Percentiles rank a stretch among this genome's conserved stretches.
Conservation (phyloP, 2,888 invertebrate species). For the Chrysomela aeneicollis region DNA sequence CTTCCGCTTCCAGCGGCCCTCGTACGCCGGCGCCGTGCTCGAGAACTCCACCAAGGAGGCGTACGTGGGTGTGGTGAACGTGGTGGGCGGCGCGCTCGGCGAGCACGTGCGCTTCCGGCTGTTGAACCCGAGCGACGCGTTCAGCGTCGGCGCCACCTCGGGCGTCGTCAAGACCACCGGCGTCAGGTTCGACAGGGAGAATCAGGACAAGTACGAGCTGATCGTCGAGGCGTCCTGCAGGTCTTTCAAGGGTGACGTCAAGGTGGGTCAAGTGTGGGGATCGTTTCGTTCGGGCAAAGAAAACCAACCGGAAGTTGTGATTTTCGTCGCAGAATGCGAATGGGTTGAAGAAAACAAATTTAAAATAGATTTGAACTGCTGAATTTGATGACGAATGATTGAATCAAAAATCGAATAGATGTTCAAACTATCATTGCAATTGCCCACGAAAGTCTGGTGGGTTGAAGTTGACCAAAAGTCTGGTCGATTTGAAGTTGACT, state of each 20-base stretch:
- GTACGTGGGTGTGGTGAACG: conserved; percentile 84
- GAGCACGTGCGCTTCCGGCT: conserved; percentile 88
- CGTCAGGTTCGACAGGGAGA: conserved; percentile 85
- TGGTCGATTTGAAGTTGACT: too few species aligned
- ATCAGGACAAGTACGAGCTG: conserved; percentile 79
- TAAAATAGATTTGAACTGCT: too few species aligned
- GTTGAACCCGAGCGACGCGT: conserved; percentile 86
- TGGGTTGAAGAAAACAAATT: too few species aligned
- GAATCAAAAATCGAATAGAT: too few species aligned
- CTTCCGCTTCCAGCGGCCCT: conserved; percentile 80
- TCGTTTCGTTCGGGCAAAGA: too few species aligned
- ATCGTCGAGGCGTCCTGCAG: conserved; percentile 80
- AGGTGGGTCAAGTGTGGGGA: too few species aligned
- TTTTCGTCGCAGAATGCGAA: too few species aligned
- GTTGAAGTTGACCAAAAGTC: too few species aligned
- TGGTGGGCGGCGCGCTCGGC: conserved; percentile 86
- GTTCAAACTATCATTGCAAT: too few species aligned
- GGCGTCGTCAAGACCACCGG: conserved; percentile 91
- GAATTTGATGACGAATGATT: too few species aligned
- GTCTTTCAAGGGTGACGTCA: conserved; percentile 46
- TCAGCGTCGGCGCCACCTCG: conserved; percentile 87
- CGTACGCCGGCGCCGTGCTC: conserved; percentile 80
- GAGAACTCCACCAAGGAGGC: conserved; percentile 87
- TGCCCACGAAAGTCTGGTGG: too few species aligned
- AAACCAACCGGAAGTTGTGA: too few species aligned